Conservation (phyloP, 53 echinoderm and acorn worm species). For the Antedon mediterranea region DNA sequence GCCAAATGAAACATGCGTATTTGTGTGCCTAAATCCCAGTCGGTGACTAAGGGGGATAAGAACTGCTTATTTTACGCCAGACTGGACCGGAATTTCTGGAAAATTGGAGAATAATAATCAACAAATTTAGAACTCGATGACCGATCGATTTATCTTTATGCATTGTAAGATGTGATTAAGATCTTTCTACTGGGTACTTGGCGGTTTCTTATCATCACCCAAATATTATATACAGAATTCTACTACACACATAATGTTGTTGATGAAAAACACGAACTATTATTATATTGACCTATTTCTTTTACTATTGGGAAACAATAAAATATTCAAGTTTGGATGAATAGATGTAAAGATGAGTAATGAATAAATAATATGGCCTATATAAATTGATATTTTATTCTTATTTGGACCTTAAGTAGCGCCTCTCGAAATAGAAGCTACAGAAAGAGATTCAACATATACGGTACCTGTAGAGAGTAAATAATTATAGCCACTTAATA, state of each 20-base stretch:
- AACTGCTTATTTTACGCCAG: background rate
- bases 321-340: too few species aligned
- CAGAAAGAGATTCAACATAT: too few species aligned
- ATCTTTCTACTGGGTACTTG: background rate
- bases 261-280: background rate
- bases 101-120: background rate
- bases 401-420: too few species aligned
- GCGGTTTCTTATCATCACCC: background rate
- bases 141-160: background rate
- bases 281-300: background rate
- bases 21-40: background rate
- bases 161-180: background rate
- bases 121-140: background rate
- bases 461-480: too few species aligned
- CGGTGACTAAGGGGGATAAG: background rate
- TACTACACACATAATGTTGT: background rate
- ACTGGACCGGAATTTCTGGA: conserved; percentile 1
- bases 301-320: too few species aligned
- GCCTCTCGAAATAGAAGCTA: too few species aligned
- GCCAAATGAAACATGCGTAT: background rate
- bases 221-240: background rate
- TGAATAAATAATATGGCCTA: too few species aligned
- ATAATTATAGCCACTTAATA: too few species aligned
- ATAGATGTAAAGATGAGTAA: background rate
- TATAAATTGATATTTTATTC: too few species aligned